A percentile compares a stretch with the other conserved stretches of the same genome.
These are phyloP conservation scores for Hydrolagus colliei DNA, from an alignment of 2,797 vertebrate genomes.

Conservation along the genomic window DNA sequence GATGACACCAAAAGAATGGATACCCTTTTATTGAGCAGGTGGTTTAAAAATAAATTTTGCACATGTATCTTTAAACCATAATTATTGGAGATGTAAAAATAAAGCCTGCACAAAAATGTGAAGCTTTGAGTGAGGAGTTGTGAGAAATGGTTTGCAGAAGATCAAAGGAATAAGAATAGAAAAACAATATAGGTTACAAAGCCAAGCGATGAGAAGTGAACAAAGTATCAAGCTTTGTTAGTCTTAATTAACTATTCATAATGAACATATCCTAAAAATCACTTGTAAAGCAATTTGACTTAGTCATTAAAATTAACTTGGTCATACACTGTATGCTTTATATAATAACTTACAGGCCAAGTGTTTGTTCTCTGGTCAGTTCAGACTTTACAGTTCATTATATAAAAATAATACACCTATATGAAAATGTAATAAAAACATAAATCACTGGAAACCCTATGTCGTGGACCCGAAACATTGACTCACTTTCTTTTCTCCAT, in stretches of 20 bases:
- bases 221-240: background rate
- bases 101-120: background rate
- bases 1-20: background rate
- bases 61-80: too few species aligned
- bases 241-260: background rate
- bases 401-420: background rate
- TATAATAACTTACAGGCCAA: background rate
- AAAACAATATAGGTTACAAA: background rate
- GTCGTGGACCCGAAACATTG: too few species aligned
- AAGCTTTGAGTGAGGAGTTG: background rate
- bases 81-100: background rate
- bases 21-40: background rate
- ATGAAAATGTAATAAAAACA: too few species aligned
- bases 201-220: background rate
- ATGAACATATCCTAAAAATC: background rate
- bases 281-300: background rate
- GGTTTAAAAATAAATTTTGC: too few species aligned
- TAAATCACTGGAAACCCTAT: too few species aligned
- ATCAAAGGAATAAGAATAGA: background rate
- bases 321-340: background rate
- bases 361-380: background rate
- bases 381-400: background rate
- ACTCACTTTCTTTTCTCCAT: too few species aligned
- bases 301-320: background rate
- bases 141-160: background rate